Evolutionary conservation across 1,140 invertebrate species (phyloP).

Genomic region (Dinoponera quadriceps): DNA sequence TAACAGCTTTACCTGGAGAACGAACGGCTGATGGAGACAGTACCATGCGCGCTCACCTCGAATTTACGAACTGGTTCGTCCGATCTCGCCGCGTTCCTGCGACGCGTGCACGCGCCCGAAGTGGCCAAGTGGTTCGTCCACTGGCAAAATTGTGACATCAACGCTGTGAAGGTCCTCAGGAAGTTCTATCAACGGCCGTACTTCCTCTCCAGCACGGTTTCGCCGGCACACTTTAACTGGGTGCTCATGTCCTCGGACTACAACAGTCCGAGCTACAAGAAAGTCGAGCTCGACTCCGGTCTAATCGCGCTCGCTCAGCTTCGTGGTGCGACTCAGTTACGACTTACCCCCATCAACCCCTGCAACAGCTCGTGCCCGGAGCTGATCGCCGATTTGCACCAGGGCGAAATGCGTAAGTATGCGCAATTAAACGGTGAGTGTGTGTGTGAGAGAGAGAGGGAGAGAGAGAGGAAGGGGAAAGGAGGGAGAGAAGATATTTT

Average conservation of each 20-base stretch:
- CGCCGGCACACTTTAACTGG: constrained; percentile 93
- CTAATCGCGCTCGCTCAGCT: constrained; percentile 91
- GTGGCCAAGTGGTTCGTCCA: constrained; percentile 93
- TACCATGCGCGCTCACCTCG: constrained; percentile 90
- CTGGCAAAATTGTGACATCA: constrained; percentile 94
- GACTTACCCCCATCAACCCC: constrained; percentile 89
- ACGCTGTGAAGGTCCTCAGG: constrained; percentile 90
- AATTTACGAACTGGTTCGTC: constrained; percentile 89
- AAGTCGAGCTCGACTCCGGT: constrained; percentile 89
- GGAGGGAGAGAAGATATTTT: background rate
- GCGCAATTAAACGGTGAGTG: no score
- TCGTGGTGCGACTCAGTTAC: constrained; percentile 88
- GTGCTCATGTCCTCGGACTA: constrained; percentile 92
- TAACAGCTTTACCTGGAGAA: constrained; percentile 86
- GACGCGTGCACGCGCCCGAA: constrained; percentile 88
- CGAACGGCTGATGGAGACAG: constrained; percentile 87
- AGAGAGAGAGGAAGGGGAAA: no score
- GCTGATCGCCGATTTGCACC: constrained; percentile 88
- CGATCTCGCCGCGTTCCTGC: constrained; percentile 89
- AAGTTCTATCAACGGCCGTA: constrained; percentile 91
- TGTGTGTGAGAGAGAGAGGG: no score
- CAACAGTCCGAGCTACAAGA: constrained; percentile 90
- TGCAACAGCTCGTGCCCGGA: constrained; percentile 90
- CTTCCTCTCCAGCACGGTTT: constrained; percentile 91
- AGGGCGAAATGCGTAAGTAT: constrained; percentile 90